These are phyloP conservation scores for Poeciliopsis turrubarensis DNA, from an alignment of 2,113 vertebrate genomes.

Conservation along the genomic window DNA sequence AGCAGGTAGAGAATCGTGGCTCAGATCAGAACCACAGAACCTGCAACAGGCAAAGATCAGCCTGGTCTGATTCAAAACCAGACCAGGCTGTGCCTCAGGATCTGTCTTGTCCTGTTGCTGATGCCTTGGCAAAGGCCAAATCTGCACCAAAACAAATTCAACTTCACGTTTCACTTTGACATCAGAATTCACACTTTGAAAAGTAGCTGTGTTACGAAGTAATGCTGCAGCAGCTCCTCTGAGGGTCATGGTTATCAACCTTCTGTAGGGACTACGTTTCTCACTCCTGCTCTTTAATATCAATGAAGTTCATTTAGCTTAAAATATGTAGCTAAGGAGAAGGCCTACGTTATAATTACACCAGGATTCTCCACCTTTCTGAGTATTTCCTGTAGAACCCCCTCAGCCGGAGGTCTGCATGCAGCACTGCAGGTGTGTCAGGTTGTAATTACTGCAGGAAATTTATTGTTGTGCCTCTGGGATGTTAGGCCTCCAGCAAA, in stretches of 20 bases:
- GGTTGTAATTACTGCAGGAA: constrained; percentile 72
- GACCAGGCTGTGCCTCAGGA: too few species aligned
- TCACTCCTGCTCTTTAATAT: constrained; percentile 34
- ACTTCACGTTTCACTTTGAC: background rate
- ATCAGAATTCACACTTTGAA: background rate
- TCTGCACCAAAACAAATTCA: background rate
- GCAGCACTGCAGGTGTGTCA: constrained; percentile 50
- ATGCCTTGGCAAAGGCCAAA: background rate
- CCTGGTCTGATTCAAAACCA: background rate
- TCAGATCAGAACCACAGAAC: background rate
- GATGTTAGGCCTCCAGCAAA: constrained; percentile 73
- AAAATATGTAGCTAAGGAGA: constrained; percentile 30
- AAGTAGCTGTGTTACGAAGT: too few species aligned
- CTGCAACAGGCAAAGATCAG: background rate
- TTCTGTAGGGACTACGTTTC: too few species aligned
- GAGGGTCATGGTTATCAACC: too few species aligned
- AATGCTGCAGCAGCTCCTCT: background rate
- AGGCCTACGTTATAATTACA: constrained; percentile 20
- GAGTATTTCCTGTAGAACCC: background rate
- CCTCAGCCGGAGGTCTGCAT: constrained; percentile 23
- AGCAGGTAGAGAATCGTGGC: background rate
- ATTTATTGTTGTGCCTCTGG: constrained; percentile 77
- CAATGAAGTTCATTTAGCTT: constrained; percentile 24
- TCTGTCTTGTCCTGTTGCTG: background rate
- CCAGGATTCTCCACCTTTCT: constrained; percentile 13